phyloP scores from a whole-genome alignment of 2,888 invertebrate species.

The Agelastica alni region DNA sequence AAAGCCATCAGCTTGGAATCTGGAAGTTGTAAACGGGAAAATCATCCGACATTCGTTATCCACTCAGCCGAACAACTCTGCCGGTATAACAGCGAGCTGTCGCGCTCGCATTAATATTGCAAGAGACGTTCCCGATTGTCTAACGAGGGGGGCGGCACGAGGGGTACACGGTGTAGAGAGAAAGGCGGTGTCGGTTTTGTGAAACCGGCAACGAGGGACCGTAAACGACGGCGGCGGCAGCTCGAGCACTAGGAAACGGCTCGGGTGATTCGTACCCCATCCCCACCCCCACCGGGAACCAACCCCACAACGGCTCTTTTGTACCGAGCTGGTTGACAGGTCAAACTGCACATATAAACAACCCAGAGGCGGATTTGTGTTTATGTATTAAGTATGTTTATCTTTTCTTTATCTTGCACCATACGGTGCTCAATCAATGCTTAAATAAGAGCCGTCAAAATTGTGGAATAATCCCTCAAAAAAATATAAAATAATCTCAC shows the following conservation, averaged over 20 bases:
- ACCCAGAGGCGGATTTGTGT: conserved; percentile 21
- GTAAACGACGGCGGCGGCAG: conserved; percentile 18
- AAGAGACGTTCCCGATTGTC: conserved; percentile 53
- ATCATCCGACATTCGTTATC: conserved; percentile 19
- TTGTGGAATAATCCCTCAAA: too few relatives aligned
- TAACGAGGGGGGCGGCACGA: conserved; percentile 48
- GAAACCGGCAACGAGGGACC: conserved; percentile 23
- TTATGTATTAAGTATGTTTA: not conserved
- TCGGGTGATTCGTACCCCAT: conserved; percentile 2
- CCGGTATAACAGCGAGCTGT: conserved; percentile 38
- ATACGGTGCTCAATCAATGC: too few relatives aligned
- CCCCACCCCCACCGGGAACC: too few relatives aligned
- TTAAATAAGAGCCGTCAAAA: too few relatives aligned
- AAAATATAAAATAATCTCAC: too few relatives aligned
- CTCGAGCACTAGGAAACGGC: conserved; percentile 23
- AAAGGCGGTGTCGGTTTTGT: conserved; percentile 21
- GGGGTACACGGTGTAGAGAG: conserved; percentile 20
- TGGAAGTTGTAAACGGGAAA: conserved; percentile 23
- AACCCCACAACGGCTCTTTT: conserved; percentile 17
- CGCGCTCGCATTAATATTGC: conserved; percentile 53
- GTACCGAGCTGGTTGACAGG: conserved; percentile 46
- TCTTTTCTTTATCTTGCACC: too few relatives aligned
- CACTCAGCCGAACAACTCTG: conserved; percentile 23
- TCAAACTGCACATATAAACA: conserved; percentile 38
- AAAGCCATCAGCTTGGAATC: conserved; percentile 6